phyloP scores from a whole-genome alignment of 2,888 invertebrate genomes.

The Drosophila lacicola region DNA sequence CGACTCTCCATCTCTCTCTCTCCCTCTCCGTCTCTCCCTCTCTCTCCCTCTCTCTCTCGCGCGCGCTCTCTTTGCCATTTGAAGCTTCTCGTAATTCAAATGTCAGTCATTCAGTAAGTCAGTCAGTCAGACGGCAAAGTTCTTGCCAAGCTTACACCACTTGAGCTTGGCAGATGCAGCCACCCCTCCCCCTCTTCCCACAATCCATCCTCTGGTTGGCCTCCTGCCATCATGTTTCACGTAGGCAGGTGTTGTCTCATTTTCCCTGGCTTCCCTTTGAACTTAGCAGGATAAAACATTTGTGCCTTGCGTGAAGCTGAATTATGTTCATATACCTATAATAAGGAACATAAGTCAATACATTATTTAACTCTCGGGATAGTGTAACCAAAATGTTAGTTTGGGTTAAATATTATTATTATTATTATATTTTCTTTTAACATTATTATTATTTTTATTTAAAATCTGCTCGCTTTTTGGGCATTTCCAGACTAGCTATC shows the following conservation, averaged over 20 bases:
- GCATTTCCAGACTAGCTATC: too few relatives aligned
- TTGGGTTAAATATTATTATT: too few relatives aligned
- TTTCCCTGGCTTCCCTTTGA: conserved; percentile 17
- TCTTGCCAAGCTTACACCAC: conserved; percentile 55
- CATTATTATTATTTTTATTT: too few relatives aligned
- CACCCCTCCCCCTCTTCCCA: not conserved
- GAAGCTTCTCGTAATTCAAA: conserved; percentile 70
- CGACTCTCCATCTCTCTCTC: conserved; percentile 20
- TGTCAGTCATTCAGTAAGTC: conserved; percentile 63
- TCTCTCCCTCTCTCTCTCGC: not conserved
- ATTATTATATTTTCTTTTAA: too few relatives aligned
- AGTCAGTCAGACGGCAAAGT: conserved; percentile 66
- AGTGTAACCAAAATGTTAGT: too few relatives aligned
- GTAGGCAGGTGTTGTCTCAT: conserved; percentile 71
- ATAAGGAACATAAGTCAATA: too few relatives aligned
- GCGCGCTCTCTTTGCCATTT: conserved; percentile 12
- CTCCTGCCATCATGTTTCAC: conserved; percentile 32
- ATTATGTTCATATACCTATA: too few relatives aligned
- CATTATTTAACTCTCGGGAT: too few relatives aligned
- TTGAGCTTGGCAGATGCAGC: conserved; percentile 49
- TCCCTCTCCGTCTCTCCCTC: too few relatives aligned
- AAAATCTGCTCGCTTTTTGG: too few relatives aligned
- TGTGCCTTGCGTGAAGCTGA: conserved; percentile 21
- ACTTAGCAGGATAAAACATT: conserved; percentile 2
- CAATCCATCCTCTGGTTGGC: not conserved